Evolutionary conservation across 1,140 invertebrate genomes (phyloP).

Genomic region (Cydia amplana): DNA sequence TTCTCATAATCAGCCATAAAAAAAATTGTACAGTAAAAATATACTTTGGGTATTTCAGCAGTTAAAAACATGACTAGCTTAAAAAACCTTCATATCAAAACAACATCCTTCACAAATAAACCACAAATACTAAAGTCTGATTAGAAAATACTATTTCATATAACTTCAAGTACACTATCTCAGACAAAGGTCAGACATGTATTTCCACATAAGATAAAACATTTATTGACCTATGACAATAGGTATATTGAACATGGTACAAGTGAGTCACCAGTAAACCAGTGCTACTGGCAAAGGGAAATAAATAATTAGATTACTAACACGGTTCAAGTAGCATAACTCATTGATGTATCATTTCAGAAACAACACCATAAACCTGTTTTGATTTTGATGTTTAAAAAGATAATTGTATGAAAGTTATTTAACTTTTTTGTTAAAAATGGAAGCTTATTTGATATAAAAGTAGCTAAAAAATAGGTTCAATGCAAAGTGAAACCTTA

Average conservation of each 20-base stretch:
- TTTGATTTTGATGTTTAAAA: background rate
- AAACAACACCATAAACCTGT: background rate
- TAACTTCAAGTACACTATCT: background rate
- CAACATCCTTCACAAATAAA: no score
- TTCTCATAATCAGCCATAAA: no score
- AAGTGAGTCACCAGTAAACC: background rate
- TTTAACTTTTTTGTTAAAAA: no score
- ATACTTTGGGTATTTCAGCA: no score
- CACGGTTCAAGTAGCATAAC: conserved; percentile 16
- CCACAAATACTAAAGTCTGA: background rate
- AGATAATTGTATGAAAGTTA: no score
- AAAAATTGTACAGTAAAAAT: no score
- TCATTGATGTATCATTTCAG: background rate
- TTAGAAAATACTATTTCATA: background rate
- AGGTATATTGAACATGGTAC: background rate
- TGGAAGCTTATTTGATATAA: no score
- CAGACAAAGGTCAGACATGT: background rate
- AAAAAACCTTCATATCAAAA: no score
- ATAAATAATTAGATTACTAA: conserved; percentile 30
- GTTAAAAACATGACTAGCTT: no score
- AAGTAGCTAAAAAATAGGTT: no score
- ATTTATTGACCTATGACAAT: background rate
- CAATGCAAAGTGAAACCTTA: no score
- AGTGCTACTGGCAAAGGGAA: conserved; percentile 9
- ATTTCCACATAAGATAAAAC: background rate